Conservation (phyloP, 1,140 invertebrate genomes). For the Proales similis region DNA sequence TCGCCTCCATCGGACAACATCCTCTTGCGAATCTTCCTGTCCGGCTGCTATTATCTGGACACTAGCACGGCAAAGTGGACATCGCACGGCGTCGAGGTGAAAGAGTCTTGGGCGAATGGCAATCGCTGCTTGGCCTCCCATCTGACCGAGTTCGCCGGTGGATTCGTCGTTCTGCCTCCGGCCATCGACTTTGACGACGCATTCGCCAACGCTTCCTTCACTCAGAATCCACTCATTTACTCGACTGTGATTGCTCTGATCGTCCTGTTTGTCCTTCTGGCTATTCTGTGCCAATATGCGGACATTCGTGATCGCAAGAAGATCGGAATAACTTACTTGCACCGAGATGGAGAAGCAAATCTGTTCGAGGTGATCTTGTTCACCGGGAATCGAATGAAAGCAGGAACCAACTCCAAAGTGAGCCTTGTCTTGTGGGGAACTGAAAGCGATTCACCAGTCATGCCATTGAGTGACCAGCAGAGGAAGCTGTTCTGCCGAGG, state of each 20-base stretch:
- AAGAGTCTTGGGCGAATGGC: conserved; percentile 38
- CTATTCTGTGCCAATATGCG: conserved; percentile 54
- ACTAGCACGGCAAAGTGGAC: conserved; percentile 40
- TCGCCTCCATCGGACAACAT: conserved; percentile 39
- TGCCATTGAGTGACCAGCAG: conserved; percentile 20
- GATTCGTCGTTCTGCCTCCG: conserved; percentile 52
- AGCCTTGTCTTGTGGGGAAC: conserved; percentile 37
- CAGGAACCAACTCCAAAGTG: conserved; percentile 40
- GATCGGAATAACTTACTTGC: conserved; percentile 42
- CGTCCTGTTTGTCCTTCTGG: conserved; percentile 51
- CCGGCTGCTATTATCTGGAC: conserved; percentile 41
- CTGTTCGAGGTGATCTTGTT: conserved; percentile 45
- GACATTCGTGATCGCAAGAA: conserved; percentile 55
- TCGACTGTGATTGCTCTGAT: conserved; percentile 55
- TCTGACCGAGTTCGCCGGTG: conserved; percentile 51
- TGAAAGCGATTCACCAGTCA: conserved; percentile 8
- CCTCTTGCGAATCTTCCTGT: conserved; percentile 40
- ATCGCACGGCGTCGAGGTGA: conserved; percentile 40
- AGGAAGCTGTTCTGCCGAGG: conserved; percentile 45
- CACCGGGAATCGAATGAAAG: conserved; percentile 44
- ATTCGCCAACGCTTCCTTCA: conserved; percentile 54
- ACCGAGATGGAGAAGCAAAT: conserved; percentile 42
- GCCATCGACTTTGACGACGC: conserved; percentile 52
- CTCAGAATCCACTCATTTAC: conserved; percentile 58
- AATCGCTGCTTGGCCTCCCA: conserved; percentile 48